Evolutionary conservation across 2,888 invertebrate species (phyloP).

Genomic region (Erannis defoliaria): DNA sequence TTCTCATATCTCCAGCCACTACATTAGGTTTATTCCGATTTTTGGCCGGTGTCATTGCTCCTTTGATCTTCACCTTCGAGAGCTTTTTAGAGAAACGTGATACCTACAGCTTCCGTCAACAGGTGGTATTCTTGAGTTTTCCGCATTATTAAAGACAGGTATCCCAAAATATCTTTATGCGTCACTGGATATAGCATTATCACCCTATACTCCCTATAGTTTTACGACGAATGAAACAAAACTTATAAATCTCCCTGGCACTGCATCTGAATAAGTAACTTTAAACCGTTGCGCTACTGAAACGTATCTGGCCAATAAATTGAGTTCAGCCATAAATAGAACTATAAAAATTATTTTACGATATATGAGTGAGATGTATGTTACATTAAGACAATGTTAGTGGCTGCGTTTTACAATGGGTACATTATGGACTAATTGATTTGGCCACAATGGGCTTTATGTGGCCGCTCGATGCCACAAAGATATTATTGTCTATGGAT

Average conservation of each 20-base stretch:
- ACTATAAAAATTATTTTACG: conserved; percentile 84
- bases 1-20: conserved; percentile 74
- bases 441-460: conserved; percentile 82
- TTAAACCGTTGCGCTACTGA: conserved; percentile 75
- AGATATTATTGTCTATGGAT: conserved; percentile 81
- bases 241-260: conserved; percentile 62
- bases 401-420: conserved; percentile 76
- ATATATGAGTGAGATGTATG: conserved; percentile 70
- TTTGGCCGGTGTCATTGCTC: conserved; percentile 67
- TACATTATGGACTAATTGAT: conserved; percentile 85
- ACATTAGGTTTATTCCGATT: conserved; percentile 63
- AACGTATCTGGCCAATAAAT: conserved; percentile 83
- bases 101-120: conserved; percentile 57
- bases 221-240: conserved; percentile 64
- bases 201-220: conserved; percentile 52
- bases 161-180: conserved; percentile 42
- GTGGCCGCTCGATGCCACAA: conserved; percentile 71
- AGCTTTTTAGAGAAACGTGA: conserved; percentile 70
- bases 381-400: conserved; percentile 85
- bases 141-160: conserved; percentile 45
- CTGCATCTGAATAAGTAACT: conserved; percentile 63
- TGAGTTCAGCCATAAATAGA: conserved; percentile 79
- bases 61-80: conserved; percentile 75
- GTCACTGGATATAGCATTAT: conserved; percentile 48
- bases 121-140: conserved; percentile 64